Conservation (phyloP, 2,113 vertebrate genomes). For the Syrrhaptes paradoxus region DNA sequence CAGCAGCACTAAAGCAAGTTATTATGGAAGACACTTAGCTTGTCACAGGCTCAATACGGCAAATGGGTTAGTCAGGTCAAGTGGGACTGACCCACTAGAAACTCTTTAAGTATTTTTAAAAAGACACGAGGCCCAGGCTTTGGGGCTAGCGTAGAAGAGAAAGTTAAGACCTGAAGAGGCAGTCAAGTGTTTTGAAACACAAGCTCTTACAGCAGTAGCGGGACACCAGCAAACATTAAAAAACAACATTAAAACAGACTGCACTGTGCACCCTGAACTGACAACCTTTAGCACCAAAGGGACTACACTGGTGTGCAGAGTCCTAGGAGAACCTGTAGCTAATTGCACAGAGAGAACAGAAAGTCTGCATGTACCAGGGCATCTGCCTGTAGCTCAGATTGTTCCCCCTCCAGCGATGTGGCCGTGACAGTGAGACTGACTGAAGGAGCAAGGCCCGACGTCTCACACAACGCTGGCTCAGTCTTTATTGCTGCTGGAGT, state of each 20-base stretch:
- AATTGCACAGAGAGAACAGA: not conserved
- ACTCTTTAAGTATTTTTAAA: not conserved
- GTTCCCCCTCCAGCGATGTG: conserved; percentile 59
- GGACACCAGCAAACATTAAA: not conserved
- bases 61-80: not conserved
- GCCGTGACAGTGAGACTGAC: conserved; percentile 81
- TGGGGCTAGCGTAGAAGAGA: not conserved
- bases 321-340: not conserved
- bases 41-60: not conserved
- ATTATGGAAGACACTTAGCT: not conserved
- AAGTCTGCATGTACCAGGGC: conserved; percentile 46
- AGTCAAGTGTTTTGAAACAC: not conserved
- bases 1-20: not conserved
- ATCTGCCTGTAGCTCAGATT: conserved; percentile 42
- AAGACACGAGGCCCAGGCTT: not conserved
- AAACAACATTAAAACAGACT: not conserved
- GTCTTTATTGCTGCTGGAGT: conserved; percentile 82
- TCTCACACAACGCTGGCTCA: conserved; percentile 82
- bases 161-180: not conserved
- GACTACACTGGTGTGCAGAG: not conserved
- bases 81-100: not conserved
- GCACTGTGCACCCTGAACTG: not conserved
- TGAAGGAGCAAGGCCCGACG: conserved; percentile 83
- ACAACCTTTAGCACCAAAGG: not conserved
- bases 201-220: not conserved